Percentiles rank a stretch among this genome's conserved stretches.
Evolutionary conservation across 2,888 invertebrate genomes (phyloP).

Genomic region (Trachelus troglodyta): DNA sequence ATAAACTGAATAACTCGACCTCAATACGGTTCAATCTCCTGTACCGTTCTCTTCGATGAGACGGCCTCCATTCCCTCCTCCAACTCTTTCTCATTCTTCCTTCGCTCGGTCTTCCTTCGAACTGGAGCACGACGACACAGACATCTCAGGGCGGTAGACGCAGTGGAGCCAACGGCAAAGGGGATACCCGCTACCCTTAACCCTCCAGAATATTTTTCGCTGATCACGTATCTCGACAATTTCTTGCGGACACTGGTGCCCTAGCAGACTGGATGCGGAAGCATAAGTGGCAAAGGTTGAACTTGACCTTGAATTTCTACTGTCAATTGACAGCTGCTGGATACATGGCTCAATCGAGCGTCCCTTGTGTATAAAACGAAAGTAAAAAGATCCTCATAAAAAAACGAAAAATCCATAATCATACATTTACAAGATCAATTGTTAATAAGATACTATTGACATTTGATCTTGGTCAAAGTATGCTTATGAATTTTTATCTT

Average conservation of each 20-base stretch:
- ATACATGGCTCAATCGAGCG: background rate
- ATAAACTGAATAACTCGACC: slow-evolving; percentile 7
- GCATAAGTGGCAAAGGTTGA: background rate
- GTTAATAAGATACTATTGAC: too few species aligned
- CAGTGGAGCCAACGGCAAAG: background rate
- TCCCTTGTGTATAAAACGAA: background rate
- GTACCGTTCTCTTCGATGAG: background rate
- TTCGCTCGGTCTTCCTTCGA: background rate
- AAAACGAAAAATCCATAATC: too few species aligned
- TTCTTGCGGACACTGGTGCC: background rate
- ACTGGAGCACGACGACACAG: background rate
- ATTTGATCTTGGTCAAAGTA: too few species aligned
- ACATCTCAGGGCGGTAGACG: background rate
- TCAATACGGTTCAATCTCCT: slow-evolving; percentile 1
- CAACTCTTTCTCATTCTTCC: background rate
- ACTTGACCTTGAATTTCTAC: background rate
- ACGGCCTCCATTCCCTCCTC: background rate
- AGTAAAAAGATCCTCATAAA: background rate
- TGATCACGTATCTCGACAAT: slow-evolving; percentile 3
- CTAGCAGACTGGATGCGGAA: background rate
- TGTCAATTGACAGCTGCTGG: background rate
- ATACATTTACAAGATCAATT: too few species aligned
- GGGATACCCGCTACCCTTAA: background rate
- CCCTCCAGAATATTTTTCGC: background rate
- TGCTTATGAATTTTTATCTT: too few species aligned